phyloP scores from a whole-genome alignment of 2,888 invertebrate species.

The Drosophila suboccidentalis region DNA sequence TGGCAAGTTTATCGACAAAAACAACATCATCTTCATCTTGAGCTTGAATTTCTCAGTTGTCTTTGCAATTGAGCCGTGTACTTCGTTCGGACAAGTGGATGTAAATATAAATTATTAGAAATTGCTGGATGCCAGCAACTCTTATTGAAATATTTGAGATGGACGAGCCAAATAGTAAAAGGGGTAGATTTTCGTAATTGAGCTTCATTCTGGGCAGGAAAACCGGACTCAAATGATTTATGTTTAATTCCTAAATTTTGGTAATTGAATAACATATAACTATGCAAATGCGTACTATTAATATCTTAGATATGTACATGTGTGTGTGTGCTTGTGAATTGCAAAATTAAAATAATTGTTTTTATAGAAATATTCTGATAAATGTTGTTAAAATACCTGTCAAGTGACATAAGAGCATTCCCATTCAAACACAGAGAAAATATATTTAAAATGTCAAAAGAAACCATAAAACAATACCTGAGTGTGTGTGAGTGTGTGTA shows the following conservation, averaged over 20 bases:
- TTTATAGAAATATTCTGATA: constrained; percentile 60
- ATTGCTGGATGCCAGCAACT: constrained; percentile 61
- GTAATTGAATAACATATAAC: constrained; percentile 53
- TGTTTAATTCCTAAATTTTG: constrained; percentile 26
- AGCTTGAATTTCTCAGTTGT: constrained; percentile 17
- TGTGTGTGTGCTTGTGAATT: constrained; percentile 24
- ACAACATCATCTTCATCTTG: constrained; percentile 15
- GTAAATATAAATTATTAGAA: constrained; percentile 55
- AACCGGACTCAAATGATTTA: constrained; percentile 47
- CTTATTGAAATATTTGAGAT: constrained; percentile 68
- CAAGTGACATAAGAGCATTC: constrained; percentile 72
- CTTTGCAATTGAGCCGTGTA: constrained; percentile 36
- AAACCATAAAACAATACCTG: constrained; percentile 26
- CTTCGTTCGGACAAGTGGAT: constrained; percentile 31
- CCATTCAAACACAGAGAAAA: constrained; percentile 52
- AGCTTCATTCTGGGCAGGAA: constrained; percentile 8
- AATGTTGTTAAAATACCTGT: constrained; percentile 74
- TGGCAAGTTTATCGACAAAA: constrained; percentile 25
- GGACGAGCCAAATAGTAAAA: background rate
- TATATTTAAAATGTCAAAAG: constrained; percentile 52
- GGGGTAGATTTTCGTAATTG: constrained; percentile 12
- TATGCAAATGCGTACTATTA: constrained; percentile 30
- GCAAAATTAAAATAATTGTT: constrained; percentile 69
- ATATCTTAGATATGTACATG: constrained; percentile 12
- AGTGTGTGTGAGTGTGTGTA: constrained; percentile 21